Evolutionary conservation across 2,888 invertebrate genomes (phyloP), one percentile per base, ranked within the genome.

Genomic region (Drosophila hamatofila): DNA sequence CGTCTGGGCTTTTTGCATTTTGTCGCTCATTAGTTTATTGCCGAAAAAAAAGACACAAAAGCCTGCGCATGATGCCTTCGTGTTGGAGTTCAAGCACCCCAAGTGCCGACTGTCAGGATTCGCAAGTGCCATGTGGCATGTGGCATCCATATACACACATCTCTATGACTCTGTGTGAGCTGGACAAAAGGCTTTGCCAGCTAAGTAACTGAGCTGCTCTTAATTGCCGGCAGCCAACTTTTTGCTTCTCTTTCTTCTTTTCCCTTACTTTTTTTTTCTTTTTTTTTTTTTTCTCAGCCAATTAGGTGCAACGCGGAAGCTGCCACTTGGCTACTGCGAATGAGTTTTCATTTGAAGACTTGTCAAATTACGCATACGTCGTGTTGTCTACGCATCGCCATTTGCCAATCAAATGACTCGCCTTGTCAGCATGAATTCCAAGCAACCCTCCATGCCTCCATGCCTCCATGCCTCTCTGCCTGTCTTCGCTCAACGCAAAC

Each of bases 11-110:
- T 68, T 86, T 83, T 84, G 82, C 85, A 90, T 87, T 86, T 89
- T 87, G 89, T 90, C 89, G 86, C 86, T 86, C 86, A 86, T 86
- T 86, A 86, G 86, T 86, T 90, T 86, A 86, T 86, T 86, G 85
- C 90, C 86, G 51, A 86, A 86, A 90, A 48, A 48, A 12, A 49
- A 18, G 14, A 68, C 58, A 78, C 62, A 72, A 68, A 75, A 73
- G 69, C 72, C 61, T 37, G 44, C 11, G 23, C 42, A 18, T 42
- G 41, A 76, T 59, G 54, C 59, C 35, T 54, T 61, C 56, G 48
- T 55, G 76, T 58, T 52, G 51, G 69, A 73, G 89, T 88, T 88
- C 90, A 84, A 78, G 67, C 75, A 87, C 87, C 83, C 58, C 72
- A 65, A 65, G 18, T 64, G 60, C 54, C 54, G 49, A 56, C 63